phyloP scores from a whole-genome alignment of 2,888 invertebrate species.

The Polylopha cassiicola region DNA sequence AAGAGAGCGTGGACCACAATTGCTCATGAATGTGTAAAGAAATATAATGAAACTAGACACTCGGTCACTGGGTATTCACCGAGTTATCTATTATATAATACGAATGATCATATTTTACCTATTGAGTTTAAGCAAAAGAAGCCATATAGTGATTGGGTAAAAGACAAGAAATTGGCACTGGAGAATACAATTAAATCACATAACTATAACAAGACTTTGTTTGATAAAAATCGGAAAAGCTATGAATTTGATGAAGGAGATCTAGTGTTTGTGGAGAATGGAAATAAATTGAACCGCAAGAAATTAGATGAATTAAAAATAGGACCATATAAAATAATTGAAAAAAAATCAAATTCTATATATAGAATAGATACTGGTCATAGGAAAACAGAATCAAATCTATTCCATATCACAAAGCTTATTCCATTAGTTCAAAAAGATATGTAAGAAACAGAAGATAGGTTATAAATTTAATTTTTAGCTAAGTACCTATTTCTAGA shows the following conservation, averaged over 20 bases:
- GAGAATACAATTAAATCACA: not conserved
- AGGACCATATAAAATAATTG: not conserved
- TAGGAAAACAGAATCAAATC: not conserved
- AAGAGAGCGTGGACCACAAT: not conserved
- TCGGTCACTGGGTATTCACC: not conserved
- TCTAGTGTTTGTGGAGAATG: not conserved
- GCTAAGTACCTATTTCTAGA: not conserved
- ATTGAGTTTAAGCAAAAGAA: not conserved
- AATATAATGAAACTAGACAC: not conserved
- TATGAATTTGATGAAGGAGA: not conserved
- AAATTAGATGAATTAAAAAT: not conserved
- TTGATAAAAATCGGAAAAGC: not conserved
- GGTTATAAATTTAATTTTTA: not conserved
- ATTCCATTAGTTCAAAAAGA: not conserved
- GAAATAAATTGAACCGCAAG: not conserved
- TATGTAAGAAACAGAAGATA: not conserved
- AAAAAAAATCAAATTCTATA: not conserved
- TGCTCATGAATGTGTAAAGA: not conserved
- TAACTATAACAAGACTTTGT: not conserved
- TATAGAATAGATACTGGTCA: not conserved
- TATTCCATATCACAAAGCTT: not conserved
- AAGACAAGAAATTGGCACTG: not conserved
- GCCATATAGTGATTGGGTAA: not conserved
- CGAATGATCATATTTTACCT: not conserved
- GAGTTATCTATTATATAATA: not conserved